Conservation (phyloP, 2,797 vertebrate species). For the Hybognathus amarus region DNA sequence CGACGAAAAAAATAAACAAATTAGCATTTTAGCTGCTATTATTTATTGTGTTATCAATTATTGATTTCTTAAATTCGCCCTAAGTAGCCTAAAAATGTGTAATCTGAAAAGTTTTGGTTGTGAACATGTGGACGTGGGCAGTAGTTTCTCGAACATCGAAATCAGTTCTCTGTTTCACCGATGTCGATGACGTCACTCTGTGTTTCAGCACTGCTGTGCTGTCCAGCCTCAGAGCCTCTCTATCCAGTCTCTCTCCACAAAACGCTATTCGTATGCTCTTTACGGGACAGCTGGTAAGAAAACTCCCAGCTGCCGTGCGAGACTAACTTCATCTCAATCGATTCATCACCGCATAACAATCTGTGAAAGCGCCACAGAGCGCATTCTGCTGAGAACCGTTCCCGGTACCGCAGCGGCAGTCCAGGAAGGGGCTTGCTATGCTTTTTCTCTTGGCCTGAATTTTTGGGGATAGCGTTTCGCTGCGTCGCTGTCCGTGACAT, state of each 20-base stretch:
- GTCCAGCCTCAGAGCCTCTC: slow-evolving; percentile 31
- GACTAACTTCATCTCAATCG: neutral
- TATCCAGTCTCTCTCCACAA: neutral
- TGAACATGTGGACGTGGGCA: neutral
- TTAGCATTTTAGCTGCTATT: neutral
- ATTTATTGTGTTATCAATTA: neutral
- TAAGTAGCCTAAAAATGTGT: neutral
- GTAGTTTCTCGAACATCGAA: neutral
- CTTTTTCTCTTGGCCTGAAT: slow-evolving; percentile 48
- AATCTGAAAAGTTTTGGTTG: neutral
- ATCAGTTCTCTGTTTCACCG: neutral
- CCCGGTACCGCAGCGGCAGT: slow-evolving; percentile 15
- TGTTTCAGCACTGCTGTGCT: slow-evolving; percentile 42
- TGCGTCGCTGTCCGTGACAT: slow-evolving; percentile 53
- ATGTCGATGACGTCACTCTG: slow-evolving; percentile 25
- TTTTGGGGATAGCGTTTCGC: slow-evolving; percentile 24
- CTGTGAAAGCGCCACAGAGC: neutral
- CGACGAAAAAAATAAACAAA: neutral
- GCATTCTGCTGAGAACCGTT: slow-evolving; percentile 46
- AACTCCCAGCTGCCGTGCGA: neutral
- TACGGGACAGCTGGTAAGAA: neutral
- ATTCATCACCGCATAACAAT: slow-evolving; percentile 1
- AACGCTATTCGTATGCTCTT: neutral
- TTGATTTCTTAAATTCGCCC: too few relatives aligned
- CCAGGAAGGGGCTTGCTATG: slow-evolving; percentile 46